These are phyloP conservation scores for Rattus rattus DNA, from an alignment of 2,113 vertebrate genomes.

Conservation along the genomic window DNA sequence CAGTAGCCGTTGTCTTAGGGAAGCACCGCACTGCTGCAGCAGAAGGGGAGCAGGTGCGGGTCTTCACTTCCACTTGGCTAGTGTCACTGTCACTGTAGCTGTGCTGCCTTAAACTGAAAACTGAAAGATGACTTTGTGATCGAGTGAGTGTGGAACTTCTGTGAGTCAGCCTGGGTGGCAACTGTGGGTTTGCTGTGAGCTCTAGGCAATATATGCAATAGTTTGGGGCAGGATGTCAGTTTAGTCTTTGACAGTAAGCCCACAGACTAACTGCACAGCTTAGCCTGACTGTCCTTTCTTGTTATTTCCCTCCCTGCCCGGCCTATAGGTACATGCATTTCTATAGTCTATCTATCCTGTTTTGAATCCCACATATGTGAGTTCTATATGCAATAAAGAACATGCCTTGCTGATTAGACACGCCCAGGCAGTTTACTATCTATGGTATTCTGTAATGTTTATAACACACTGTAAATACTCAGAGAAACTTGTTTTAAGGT, in stretches of 20 bases:
- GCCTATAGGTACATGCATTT: slow-evolving; percentile 64
- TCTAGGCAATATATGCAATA: slow-evolving; percentile 40
- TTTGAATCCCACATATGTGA: slow-evolving; percentile 75
- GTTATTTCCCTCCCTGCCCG: slow-evolving; percentile 22
- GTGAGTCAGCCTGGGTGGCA: slow-evolving; percentile 24
- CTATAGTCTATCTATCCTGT: slow-evolving; percentile 44
- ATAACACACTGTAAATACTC: slow-evolving; percentile 72
- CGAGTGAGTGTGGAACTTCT: slow-evolving; percentile 22
- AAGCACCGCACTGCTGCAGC: slow-evolving; percentile 74
- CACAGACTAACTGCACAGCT: slow-evolving; percentile 68
- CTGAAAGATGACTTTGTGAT: slow-evolving; percentile 4
- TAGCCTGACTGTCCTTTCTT: slow-evolving; percentile 51
- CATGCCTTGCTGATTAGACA: slow-evolving; percentile 69
- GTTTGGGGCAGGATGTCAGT: slow-evolving; percentile 17
- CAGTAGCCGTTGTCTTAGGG: slow-evolving; percentile 78
- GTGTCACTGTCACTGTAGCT: slow-evolving; percentile 58
- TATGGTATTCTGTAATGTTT: slow-evolving; percentile 73
- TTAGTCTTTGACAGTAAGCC: slow-evolving; percentile 57
- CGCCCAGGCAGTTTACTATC: slow-evolving; percentile 63
- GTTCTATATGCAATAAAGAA: slow-evolving; percentile 69
- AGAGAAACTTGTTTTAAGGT: slow-evolving; percentile 79
- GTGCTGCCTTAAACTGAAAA: slow-evolving; percentile 65
- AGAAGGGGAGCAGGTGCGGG: slow-evolving; percentile 71
- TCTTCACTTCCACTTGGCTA: neutral
- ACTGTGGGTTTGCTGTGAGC: slow-evolving; percentile 40